Evolutionary conservation across 1,140 invertebrate genomes (phyloP), one percentile per base, ranked within the genome.

Genomic region (Scaptomyza graminum): DNA sequence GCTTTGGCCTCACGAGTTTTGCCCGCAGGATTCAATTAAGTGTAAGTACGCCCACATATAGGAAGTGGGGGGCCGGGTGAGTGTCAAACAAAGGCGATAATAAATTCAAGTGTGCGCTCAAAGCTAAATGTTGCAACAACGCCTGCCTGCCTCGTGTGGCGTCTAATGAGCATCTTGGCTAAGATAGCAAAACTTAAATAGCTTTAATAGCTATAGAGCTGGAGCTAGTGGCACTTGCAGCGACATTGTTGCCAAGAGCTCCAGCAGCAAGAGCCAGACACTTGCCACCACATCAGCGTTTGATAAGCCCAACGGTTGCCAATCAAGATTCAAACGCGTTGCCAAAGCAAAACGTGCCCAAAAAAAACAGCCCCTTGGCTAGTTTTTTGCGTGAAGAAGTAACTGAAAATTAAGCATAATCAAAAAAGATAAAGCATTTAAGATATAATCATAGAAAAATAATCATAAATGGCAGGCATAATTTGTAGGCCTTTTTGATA

Each of bases 11-110:
- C 54, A 80, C 56, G 47, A 65, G 59, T 59, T 64, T 87, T 62
- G 78, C 82, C 82, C 82, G 82, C 82, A 87, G 82, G 78, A 87
- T 87, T 87, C 82, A 87, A 87, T 87, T 87, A 87, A 82, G 82
- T 88, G 82, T 87, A 87, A 87, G 82, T 88, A 72, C 82, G 82
- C 66, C 60, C 46, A 56, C 31, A 57, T 34, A 44, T 3, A 34
- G 31, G 28, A 44, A 18, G 25, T n/a, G 47, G 28, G 28, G 28
- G 28, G 28, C 7, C 13, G 25, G n/a, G 47, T 12, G 37, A 37
- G n/a, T 25, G n/a, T n/a, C n/a, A 61, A 61, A 61, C 56, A 68
- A 68, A 61, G 56, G n/a, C 56, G 34, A 34, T 60, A 60, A 67
- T 44, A 67, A 18, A 61, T 61, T 66, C 54, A 47, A 66, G 54